phyloP scores from a whole-genome alignment of 2,797 vertebrate species.

The Salarias fasciatus region DNA sequence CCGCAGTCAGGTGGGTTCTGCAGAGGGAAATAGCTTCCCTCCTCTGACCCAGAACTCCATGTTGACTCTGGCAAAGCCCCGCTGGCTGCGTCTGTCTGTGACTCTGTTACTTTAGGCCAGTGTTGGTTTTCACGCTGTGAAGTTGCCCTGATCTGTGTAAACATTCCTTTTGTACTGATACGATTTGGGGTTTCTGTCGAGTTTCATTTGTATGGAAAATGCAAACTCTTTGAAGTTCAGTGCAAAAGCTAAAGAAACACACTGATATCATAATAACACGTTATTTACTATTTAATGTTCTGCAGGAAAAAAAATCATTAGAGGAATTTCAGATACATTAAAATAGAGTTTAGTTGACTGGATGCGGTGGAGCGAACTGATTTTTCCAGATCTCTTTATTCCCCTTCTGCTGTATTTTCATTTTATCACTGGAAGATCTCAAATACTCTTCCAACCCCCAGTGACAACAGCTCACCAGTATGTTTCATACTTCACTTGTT shows the following conservation, averaged over 20 bases:
- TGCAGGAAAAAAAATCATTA: no score
- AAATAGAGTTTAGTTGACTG: no score
- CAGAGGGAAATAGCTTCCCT: slow-evolving; percentile 61
- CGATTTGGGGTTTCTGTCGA: slow-evolving; percentile 25
- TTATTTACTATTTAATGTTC: no score
- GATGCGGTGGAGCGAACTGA: no score
- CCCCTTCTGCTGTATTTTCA: no score
- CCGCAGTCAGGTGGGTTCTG: slow-evolving; percentile 66
- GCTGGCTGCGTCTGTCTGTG: slow-evolving; percentile 50
- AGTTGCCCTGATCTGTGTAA: slow-evolving; percentile 38
- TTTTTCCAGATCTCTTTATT: no score
- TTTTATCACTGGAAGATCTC: no score
- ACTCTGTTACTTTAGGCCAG: slow-evolving; percentile 23
- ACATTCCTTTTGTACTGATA: slow-evolving; percentile 28
- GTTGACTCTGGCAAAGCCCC: slow-evolving; percentile 67
- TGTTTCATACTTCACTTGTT: no score
- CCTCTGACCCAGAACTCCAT: slow-evolving; percentile 68
- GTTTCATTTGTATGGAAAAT: slow-evolving; percentile 11
- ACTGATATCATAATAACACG: no score
- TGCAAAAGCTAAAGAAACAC: slow-evolving; percentile 9
- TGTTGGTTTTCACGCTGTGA: slow-evolving; percentile 26
- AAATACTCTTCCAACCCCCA: no score
- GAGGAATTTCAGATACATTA: no score
- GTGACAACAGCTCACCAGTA: no score
- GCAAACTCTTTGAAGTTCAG: slow-evolving; percentile 23